Evolutionary conservation across 2,797 vertebrate species (phyloP), one percentile per base, ranked within the genome.

Genomic region (Gorsachius magnificus): DNA sequence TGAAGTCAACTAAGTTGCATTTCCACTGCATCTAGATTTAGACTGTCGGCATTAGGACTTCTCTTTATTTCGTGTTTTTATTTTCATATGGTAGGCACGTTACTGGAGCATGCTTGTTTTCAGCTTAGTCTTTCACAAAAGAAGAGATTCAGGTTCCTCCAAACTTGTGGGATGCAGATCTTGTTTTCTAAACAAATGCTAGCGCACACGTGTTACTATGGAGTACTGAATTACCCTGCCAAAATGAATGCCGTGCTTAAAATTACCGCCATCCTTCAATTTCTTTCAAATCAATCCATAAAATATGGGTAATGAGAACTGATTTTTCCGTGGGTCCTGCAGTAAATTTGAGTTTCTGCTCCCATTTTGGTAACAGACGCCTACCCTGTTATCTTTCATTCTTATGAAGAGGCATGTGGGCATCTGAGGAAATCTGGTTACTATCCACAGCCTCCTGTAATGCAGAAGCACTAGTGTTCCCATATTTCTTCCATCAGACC

Each of bases 11-110:
- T 2, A 46, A 77, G 41, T n/a, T 81, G 74, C 56, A 48, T 75
- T 95, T 93, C 76, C 48, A 9, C 68, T 54, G 50, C 14, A 19
- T 61, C 86, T 93, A 89, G 84, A 80, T 92, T 86, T 93, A 95
- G 82, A 16, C 43, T 56, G 26, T 22, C 3, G 3, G 20, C 10
- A 1, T 86, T 45, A 57, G 63, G 41, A 20, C 41, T 72, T 56
- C 53, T 71, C 58, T 75, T 78, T 33, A 53, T 74, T 43, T 78
- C 5, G 4, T 58, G 18, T 18, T 63, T 90, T 81, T 77, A 29
- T 82, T 92, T 90, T 64, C 71, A 33, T 53, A 11, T 38, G 50
- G 35, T 16, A 25, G 57, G 53, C 61, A 64, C 1, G 0, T 75
- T 82, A 71, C 36, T 5, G 13, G 18, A 50, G 20, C 19, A 0